Evolutionary conservation across 2,113 vertebrate species (phyloP), one percentile per base, ranked within the genome.

Genomic region (Capra hircus): DNA sequence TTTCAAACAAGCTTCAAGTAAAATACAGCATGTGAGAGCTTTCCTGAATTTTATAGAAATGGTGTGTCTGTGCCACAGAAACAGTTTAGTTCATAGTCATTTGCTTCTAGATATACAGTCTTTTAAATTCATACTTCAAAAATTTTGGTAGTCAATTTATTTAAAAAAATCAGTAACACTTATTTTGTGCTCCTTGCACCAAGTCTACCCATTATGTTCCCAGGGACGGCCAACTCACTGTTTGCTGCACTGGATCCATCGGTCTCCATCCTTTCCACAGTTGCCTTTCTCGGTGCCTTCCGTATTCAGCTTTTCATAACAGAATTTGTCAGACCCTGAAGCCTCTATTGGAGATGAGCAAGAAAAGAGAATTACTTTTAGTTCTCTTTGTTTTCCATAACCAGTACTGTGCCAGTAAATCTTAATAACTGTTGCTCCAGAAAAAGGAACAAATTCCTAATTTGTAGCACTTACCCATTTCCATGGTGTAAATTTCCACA

Each of bases 221-320:
- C 45, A 45, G 8, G 4, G 60, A 5, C 43, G 43, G 52, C 12
- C 53, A 98, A 98, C 99, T 99, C 99, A 99, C 99, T 99, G 99
- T 98, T 99, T 99, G 99, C 99, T 99, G 98, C 99, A 99, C 98
- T 99, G 99, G 97, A 99, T 98, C 99, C 99, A 99, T 64, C 99
- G 99, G 14, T 99, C 99, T 98, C 99, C 99, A 60, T 99, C 99
- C 97, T 99, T 99, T 67, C 99, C 99, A 95, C 99, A 99, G 98
- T 99, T 99, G 27, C 99, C 99, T 96, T 99, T 99, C 98, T 99
- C 99, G 0, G 99, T 99, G 71, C 99, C 99, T 99, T 99, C 99
- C 0, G 99, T 99, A 98, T 99, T 99, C 94, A 99, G 99, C 98
- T 99, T 99, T 98, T 99, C 99, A 16, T 99, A 99, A 98, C 99